A percentile compares a stretch with the other conserved stretches of the same genome.
Evolutionary conservation across 2,797 vertebrate genomes (phyloP).

Genomic region (Caiman crocodilus): DNA sequence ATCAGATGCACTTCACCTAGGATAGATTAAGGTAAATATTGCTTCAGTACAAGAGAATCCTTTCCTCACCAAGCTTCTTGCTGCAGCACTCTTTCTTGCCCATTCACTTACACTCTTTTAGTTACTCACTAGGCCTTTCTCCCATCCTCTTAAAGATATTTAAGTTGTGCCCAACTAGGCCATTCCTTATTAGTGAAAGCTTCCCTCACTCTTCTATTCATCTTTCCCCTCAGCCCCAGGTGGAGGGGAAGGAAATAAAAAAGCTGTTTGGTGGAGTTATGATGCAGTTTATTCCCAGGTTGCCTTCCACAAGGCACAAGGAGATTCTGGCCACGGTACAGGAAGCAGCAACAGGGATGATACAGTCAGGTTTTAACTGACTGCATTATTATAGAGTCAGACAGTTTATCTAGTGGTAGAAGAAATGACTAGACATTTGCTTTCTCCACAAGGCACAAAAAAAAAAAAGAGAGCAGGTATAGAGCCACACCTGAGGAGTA

Average conservation of each 20-base stretch:
- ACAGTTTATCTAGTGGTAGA: too few species aligned
- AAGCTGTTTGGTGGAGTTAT: too few species aligned
- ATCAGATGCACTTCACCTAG: neutral
- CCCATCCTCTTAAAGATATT: neutral
- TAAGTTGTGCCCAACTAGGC: neutral
- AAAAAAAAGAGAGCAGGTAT: too few species aligned
- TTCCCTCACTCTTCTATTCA: neutral
- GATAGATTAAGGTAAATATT: neutral
- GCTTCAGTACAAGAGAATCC: neutral
- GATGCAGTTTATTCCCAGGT: too few species aligned
- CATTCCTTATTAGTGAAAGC: neutral
- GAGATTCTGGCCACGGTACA: too few species aligned
- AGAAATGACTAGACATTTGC: too few species aligned
- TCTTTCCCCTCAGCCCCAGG: neutral
- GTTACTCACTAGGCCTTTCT: neutral
- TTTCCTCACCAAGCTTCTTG: neutral
- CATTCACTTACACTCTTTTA: fast-evolving
- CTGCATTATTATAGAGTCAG: too few species aligned
- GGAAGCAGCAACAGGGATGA: too few species aligned
- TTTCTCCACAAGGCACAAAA: too few species aligned
- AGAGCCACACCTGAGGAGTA: too few species aligned
- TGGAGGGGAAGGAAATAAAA: neutral
- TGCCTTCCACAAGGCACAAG: too few species aligned
- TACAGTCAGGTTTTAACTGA: too few species aligned
- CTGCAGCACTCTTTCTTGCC: neutral